Base-by-base conservation (phyloP, 2,797 vertebrate species). In the Phrynocephalus guinanensis region DNA sequence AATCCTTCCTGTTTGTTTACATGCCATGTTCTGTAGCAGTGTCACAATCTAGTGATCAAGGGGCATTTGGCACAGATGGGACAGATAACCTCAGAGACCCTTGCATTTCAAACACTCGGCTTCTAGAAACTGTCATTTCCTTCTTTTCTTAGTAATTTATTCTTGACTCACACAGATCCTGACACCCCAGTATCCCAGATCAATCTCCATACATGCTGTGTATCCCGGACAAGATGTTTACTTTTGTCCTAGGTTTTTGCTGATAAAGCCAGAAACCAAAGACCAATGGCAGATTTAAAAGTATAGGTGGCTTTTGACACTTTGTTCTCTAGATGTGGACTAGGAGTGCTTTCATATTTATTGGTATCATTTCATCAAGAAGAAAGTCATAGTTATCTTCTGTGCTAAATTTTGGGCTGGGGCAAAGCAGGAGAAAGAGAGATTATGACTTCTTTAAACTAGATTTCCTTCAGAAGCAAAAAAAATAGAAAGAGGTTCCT, bases 1-100 rank as follows among this genome's bases (percentile, higher is more conserved):
- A 84, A 26, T 1, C 5, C 3, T 0, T 15, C 1, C 71, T 30
- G 30, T 83, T 82, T 86, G 70, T 86, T 90, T 83, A 82, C 73
- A 86, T 15, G 30, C 16, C 7, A 79, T 1, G 7, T 86, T 88
- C 87, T 63, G 56, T 30, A 63, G 26, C 83, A 67, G 70, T 22
- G 28, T 79, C 28, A 83, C 75, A 48, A 7, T 30, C 79, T 50
- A 82, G 52, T 56, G 73, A 52, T 83, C 22, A 28, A n/a, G 11
- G 20, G 18, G n/a, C 48, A 10, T 67, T 91, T 77, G 90, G 83
- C 77, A 83, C 71, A 89, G 44, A 13, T 70, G 38, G 50, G 38
- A 10, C 44, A 82, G 52, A 85, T 50, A 88, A 91, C 11, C 52
- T 67, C 52, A 89, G 89, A 81, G 83, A 38, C 56, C 85, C 86